A percentile compares a stretch with the other conserved stretches of the same genome.
These are phyloP conservation scores for Agrotis clavis DNA, from an alignment of 2,888 invertebrate genomes.

Conservation along the genomic window DNA sequence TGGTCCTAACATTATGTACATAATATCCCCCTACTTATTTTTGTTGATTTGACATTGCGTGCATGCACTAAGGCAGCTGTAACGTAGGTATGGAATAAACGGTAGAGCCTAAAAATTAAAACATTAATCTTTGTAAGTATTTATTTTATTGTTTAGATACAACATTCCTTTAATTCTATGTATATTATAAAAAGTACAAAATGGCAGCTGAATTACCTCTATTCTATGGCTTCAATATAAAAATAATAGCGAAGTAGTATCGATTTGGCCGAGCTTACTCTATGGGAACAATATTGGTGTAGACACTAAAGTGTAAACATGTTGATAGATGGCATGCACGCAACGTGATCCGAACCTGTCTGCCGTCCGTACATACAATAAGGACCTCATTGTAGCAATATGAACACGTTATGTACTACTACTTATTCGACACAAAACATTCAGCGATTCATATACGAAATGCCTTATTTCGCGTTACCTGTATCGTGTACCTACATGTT, in stretches of 20 bases:
- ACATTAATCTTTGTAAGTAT: slow-evolving; percentile 70
- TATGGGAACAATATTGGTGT: slow-evolving; percentile 89
- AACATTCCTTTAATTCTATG: slow-evolving; percentile 73
- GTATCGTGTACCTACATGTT: slow-evolving; percentile 87
- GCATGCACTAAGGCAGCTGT: slow-evolving; percentile 84
- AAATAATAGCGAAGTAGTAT: slow-evolving; percentile 67
- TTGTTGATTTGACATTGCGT: slow-evolving; percentile 74
- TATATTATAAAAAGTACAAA: slow-evolving; percentile 77
- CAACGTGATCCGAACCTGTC: slow-evolving; percentile 74
- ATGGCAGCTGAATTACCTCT: slow-evolving; percentile 84
- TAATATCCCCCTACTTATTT: slow-evolving; percentile 55
- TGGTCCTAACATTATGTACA: slow-evolving; percentile 51
- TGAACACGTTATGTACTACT: slow-evolving; percentile 60
- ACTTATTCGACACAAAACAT: slow-evolving; percentile 56
- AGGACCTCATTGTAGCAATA: slow-evolving; percentile 61
- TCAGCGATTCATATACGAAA: slow-evolving; percentile 81
- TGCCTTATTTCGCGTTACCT: slow-evolving; percentile 91
- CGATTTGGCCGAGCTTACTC: slow-evolving; percentile 88
- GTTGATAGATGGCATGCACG: slow-evolving; percentile 79
- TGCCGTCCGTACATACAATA: slow-evolving; percentile 63
- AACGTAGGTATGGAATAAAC: slow-evolving; percentile 77
- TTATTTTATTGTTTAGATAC: slow-evolving; percentile 73
- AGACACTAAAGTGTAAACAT: slow-evolving; percentile 70
- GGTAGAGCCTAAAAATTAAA: slow-evolving; percentile 72
- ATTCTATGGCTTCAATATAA: slow-evolving; percentile 73